Evolutionary conservation across 2,888 invertebrate genomes (phyloP), one percentile per base, ranked within the genome.

Genomic region (Dicyrtomina minuta): DNA sequence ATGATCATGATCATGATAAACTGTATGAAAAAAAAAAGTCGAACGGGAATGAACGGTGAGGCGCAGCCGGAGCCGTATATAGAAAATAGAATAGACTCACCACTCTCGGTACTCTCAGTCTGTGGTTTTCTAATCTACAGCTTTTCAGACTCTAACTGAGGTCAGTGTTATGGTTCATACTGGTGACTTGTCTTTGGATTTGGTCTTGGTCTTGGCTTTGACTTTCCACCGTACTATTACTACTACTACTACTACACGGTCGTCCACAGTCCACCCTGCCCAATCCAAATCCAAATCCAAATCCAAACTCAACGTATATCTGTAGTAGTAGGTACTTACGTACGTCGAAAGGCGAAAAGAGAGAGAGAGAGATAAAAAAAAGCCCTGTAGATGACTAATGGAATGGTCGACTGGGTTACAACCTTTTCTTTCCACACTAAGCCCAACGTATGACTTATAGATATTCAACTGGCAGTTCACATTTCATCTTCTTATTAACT

Each of bases 121-220:
- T 64, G 64, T 51, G 64, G 64, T 64, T 64, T 64, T 64, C 51
- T 64, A 64, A 64, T 64, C 64, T 51, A 33, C 24, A 51, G 53
- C 49, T 51, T 33, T 33, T 64, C 49, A 33, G 17, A 24, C 33
- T 51, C 24, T 46, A 24, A 27, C 64, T 51, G 64, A 64, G 64
- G 64, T 64, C 64, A 64, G 53, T 64, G 44, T 61, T 39, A 39
- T 26, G 24, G 27, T n/a, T n/a, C n/a, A n/a, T n/a, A 20, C 27
- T 58, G 12, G 17, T 20, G 22, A 12, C 49, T 49, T 49, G 17
- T 8, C 49, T 49, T 49, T 49, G 13, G 44, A n/a, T 44, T 44
- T n/a, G 13, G 49, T 46, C 4, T n/a, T 49, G 49, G 17, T 49
- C 33, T 56, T 26, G 56, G 10, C 17, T n/a, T n/a, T n/a, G n/a